These are phyloP conservation scores for Ranitomeya imitator DNA, from an alignment of 2,113 vertebrate genomes.

Conservation along the genomic window DNA sequence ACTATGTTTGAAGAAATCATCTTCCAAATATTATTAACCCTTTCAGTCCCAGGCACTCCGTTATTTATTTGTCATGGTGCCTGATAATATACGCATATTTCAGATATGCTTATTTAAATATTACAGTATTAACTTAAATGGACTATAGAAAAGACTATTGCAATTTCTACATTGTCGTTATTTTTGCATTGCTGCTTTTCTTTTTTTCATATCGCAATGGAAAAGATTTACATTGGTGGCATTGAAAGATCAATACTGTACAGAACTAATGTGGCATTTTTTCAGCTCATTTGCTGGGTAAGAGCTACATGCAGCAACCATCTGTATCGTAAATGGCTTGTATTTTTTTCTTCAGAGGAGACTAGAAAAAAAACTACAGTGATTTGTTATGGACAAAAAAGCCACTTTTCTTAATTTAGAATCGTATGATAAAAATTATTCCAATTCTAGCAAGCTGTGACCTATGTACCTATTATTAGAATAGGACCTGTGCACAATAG, in stretches of 20 bases:
- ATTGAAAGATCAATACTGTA: neutral
- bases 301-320: too few species aligned
- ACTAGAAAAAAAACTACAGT: neutral
- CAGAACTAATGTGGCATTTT: too few species aligned
- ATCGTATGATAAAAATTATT: too few species aligned
- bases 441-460: too few species aligned
- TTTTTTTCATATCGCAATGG: neutral
- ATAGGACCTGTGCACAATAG: too few species aligned
- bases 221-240: neutral
- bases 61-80: too few species aligned
- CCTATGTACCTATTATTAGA: too few species aligned
- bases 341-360: neutral
- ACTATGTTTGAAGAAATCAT: too few species aligned
- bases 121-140: neutral
- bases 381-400: neutral
- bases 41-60: too few species aligned
- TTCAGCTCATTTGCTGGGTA: too few species aligned
- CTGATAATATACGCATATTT: neutral
- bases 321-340: too few species aligned
- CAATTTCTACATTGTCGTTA: neutral
- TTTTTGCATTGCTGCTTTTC: neutral
- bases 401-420: neutral
- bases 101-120: neutral
- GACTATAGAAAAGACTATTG: neutral
- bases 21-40: too few species aligned